Percentiles rank a stretch among this genome's conserved stretches.
Conservation (phyloP, 1,140 invertebrate genomes). For the Metopolophium dirhodum region DNA sequence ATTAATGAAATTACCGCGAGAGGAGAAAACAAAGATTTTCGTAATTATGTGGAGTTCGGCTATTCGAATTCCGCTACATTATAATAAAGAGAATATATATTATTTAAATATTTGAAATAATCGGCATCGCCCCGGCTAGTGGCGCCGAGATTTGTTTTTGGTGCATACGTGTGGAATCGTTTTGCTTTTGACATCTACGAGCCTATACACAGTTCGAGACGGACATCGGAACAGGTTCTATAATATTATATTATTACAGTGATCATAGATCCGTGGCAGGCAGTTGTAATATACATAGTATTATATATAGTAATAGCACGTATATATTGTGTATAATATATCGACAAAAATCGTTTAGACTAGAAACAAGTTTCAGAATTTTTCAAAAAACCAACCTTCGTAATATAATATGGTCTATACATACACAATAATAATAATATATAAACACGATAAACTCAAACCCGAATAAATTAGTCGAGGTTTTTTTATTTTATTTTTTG, state of each 20-base stretch:
- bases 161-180: background rate
- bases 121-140: background rate
- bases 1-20: background rate
- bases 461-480: background rate
- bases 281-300: background rate
- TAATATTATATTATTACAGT: background rate
- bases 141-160: background rate
- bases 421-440: background rate
- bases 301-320: background rate
- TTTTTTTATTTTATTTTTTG: background rate
- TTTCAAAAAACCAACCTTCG: slow-evolving; percentile 28
- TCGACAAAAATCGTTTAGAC: slow-evolving; percentile 17
- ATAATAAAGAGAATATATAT: background rate
- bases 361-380: slow-evolving; percentile 4
- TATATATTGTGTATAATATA: background rate
- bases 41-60: background rate
- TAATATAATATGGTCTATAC: background rate
- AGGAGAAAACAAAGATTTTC: background rate
- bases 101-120: background rate
- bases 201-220: background rate
- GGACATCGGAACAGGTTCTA: slow-evolving; percentile 23
- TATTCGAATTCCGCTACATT: background rate
- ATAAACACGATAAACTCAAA: background rate
- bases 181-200: slow-evolving; percentile 2
- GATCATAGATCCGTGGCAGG: slow-evolving; percentile 21